Evolutionary conservation across 2,113 vertebrate species (phyloP).

Genomic region (Erythrocebus patas): DNA sequence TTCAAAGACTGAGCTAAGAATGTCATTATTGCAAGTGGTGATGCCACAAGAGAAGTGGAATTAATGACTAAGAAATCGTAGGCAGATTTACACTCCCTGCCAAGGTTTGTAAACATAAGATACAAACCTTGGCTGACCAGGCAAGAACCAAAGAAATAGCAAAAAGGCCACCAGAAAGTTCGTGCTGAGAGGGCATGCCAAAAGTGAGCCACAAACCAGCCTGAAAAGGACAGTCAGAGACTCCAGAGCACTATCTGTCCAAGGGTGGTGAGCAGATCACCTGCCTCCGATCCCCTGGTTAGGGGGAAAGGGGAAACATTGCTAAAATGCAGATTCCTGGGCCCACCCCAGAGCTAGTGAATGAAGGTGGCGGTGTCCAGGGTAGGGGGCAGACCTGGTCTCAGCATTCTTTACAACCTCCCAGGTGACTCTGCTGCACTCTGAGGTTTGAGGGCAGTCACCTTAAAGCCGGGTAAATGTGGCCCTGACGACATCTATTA

Average conservation of each 20-base stretch:
- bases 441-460: neutral
- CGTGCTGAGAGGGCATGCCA: neutral
- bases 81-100: neutral
- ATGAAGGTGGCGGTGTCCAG: neutral
- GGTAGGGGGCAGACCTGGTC: neutral
- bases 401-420: neutral
- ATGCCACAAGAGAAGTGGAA: constrained; percentile 29
- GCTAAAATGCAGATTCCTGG: neutral
- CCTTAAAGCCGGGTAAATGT: neutral
- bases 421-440: neutral
- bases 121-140: neutral
- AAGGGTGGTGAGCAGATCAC: neutral
- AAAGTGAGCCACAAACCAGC: neutral
- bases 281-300: neutral
- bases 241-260: neutral
- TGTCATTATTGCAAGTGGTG: neutral
- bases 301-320: neutral
- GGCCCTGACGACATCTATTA: no score
- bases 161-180: neutral
- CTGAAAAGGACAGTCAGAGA: neutral
- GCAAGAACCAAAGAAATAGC: neutral
- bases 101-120: neutral
- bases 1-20: neutral
- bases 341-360: neutral
- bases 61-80: neutral